Percentiles rank a stretch among this genome's conserved stretches.
phyloP scores from a whole-genome alignment of 1,140 invertebrate genomes.

The Drosophila aff. region DNA sequence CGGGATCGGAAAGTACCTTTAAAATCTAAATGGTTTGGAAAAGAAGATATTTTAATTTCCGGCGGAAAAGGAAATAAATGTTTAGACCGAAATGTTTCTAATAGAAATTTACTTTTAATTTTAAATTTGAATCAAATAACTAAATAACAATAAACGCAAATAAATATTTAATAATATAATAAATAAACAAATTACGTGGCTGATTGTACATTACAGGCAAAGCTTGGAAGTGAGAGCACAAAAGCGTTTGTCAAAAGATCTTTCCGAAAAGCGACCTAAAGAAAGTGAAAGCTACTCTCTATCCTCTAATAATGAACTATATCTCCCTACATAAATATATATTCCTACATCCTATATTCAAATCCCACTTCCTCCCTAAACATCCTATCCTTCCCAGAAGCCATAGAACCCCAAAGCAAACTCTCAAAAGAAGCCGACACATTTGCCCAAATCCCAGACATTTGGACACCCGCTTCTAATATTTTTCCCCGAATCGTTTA shows the following conservation, averaged over 20 bases:
- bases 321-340: neutral
- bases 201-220: neutral
- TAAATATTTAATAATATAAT: neutral
- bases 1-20: neutral
- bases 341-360: neutral
- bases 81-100: neutral
- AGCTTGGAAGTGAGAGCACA: neutral
- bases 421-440: conserved; percentile 26
- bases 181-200: neutral
- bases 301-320: too few relatives aligned
- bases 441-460: conserved; percentile 34
- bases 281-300: neutral
- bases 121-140: neutral
- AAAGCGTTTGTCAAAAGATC: neutral
- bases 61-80: too few relatives aligned
- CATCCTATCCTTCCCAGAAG: neutral
- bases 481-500: conserved; percentile 44
- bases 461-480: conserved; percentile 58
- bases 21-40: neutral
- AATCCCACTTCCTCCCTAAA: neutral
- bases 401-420: neutral
- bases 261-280: neutral
- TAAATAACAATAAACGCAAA: too few relatives aligned
- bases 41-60: neutral
- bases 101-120: neutral